Evolutionary conservation across 2,888 invertebrate species (phyloP), one percentile per base, ranked within the genome.

Genomic region (Blomia tropicalis): DNA sequence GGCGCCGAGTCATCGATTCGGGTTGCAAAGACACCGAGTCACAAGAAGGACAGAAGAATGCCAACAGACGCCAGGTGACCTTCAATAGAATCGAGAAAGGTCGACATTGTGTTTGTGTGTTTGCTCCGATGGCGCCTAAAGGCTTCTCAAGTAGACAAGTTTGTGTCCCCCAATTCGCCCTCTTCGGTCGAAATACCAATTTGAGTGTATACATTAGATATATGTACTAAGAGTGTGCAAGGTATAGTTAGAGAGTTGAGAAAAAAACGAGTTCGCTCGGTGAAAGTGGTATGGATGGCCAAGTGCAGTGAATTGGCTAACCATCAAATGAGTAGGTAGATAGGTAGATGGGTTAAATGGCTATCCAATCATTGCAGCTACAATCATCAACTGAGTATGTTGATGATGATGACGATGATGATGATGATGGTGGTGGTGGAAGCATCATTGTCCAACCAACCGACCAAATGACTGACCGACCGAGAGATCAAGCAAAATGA

Each of bases 281-380:
- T 25, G 36, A 60, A 54, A 22, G 25, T 14, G 58, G 23, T 47
- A 56, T 61, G 58, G 32, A 61, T 25, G 47, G 53, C 43, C 43
- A n/a, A 51, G 43, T 63, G 27, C n/a, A 23, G 53, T 29, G 11
- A 60, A 27, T 59, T 23, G 63, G 56, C 30, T 17, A 63, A 58
- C 29, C 4, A 43, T 32, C 22, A 53, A 31, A 4, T 63, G 64
- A 36, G 36, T 36, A 36, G 59, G 54, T 53, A 62, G 59, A 61
- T 47, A 47, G 63, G 53, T 53, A 59, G 60, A 64, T 64, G 59
- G 51, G 51, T 47, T 47, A 47, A n/a, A 14, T 47, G 22, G 51
- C 22, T 27, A 47, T n/a, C n/a, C n/a, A n/a, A n/a, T n/a, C n/a
- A n/a, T n/a, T n/a, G n/a, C n/a, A n/a, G n/a, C n/a, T n/a, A n/a